Evolutionary conservation across 2,888 invertebrate species (phyloP).

Genomic region (Hyposoter didymator): DNA sequence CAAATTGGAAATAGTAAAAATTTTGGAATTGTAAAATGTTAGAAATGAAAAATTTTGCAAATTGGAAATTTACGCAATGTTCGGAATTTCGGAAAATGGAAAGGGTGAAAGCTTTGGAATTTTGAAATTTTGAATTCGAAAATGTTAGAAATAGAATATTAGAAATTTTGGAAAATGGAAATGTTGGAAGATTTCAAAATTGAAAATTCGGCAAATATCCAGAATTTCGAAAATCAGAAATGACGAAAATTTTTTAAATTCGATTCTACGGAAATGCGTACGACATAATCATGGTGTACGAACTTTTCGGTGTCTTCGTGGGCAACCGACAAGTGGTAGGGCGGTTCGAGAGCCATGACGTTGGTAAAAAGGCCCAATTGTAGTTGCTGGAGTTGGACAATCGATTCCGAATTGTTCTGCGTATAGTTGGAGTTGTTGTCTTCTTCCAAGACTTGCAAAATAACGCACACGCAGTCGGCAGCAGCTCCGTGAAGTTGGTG

Average conservation of each 20-base stretch:
- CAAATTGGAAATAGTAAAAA: too few species aligned
- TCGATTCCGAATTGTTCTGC: conserved; percentile 86
- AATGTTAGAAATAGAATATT: background rate
- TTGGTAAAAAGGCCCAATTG: conserved; percentile 93
- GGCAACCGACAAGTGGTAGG: conserved; percentile 96
- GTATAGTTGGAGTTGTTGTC: conserved; percentile 74
- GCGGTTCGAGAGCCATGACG: conserved; percentile 91
- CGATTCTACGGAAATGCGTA: too few species aligned
- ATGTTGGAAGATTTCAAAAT: background rate
- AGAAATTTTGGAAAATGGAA: too few species aligned
- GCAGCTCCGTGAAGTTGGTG: conserved; percentile 94
- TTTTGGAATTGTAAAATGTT: too few species aligned
- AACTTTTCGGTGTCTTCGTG: conserved; percentile 96
- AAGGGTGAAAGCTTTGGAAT: background rate
- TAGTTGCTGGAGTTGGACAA: conserved; percentile 86
- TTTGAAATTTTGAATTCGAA: too few species aligned
- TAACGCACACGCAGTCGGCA: conserved; percentile 94
- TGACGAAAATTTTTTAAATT: too few species aligned
- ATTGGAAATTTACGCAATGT: too few species aligned
- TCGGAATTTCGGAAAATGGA: too few species aligned
- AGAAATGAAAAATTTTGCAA: too few species aligned
- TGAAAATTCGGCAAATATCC: too few species aligned
- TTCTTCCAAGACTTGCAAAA: conserved; percentile 93
- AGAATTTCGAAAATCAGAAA: too few species aligned
- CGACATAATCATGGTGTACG: too few species aligned